Base-by-base conservation (phyloP, 1,140 invertebrate genomes). In the Drosophila pachea region DNA sequence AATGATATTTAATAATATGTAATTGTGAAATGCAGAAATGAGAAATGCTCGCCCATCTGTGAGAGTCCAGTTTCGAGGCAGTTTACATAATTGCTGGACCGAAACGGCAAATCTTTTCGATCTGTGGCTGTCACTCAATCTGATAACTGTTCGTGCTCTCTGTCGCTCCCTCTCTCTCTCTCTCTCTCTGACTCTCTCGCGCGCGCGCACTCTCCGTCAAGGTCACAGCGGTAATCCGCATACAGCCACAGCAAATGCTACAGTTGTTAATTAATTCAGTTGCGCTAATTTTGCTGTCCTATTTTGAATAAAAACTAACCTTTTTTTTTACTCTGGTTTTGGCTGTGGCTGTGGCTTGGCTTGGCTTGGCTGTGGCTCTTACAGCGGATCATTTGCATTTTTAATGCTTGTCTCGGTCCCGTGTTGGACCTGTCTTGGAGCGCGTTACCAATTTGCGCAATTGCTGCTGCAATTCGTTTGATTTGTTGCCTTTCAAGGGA, bases 191-290 rank as follows among this genome's bases (percentile, higher is more conserved):
- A 45, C 12, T 52, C 2, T 22, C 42, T 29, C 35, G 33, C 8
- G 0, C 33, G 29, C 5, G 40, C 45, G 60, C 65, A 62, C 67
- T 74, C 81, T 76, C 67, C 40, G 66, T 84, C 79, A 84, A 84
- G 79, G 79, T 84, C 79, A 79, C 58, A 49, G 47, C 47, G 62
- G 64, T 76, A 78, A 78, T 78, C 47, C 61, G n/a, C 50, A 47
- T 14, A 64, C 38, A 77, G 68, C 45, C 49, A 54, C 50, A 65
- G 68, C 79, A 84, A 86, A 68, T 68, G 81, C 69, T 70, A 82
- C 74, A 74, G 63, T 73, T 76, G 74, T 67, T 86, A 86, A 86
- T 86, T 86, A 86, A 86, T 86, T 86, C 76, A 86, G 81, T 86
- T 86, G 82, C 81, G 70, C 73, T 86, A 86, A 79, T 84, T 77